Conservation (phyloP, 2,113 vertebrate species). For the Myrmecobius fasciatus region DNA sequence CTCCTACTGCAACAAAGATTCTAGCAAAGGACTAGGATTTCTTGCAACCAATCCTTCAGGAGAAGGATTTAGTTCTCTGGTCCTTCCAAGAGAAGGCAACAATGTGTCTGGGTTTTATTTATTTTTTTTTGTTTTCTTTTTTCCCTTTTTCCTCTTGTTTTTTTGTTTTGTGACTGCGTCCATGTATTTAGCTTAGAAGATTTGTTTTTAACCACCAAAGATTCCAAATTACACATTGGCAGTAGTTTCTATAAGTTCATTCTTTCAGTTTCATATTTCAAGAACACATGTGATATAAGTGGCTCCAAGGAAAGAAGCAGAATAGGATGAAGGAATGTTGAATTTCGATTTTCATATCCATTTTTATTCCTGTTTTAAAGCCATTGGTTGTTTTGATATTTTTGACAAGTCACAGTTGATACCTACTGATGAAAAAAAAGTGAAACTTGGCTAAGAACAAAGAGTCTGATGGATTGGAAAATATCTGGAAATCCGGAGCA, state of each 20-base stretch:
- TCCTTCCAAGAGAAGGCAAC: conserved; percentile 25
- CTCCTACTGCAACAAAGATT: neutral
- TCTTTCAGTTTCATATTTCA: conserved; percentile 60
- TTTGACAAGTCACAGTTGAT: conserved; percentile 71
- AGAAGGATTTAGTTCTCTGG: conserved; percentile 32
- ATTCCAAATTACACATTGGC: conserved; percentile 70
- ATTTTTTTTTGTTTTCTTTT: neutral
- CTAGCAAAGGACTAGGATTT: neutral
- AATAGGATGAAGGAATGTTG: conserved; percentile 27
- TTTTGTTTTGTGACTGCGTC: conserved; percentile 60
- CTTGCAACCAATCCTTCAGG: neutral
- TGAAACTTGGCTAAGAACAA: conserved; percentile 67
- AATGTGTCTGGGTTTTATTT: neutral
- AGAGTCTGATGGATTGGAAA: neutral
- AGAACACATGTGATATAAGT: conserved; percentile 59
- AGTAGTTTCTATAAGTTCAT: conserved; percentile 65
- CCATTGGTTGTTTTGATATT: conserved; percentile 79
- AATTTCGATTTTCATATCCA: conserved; percentile 73
- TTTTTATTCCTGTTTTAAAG: conserved; percentile 75
- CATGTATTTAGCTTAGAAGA: neutral
- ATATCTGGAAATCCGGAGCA: neutral
- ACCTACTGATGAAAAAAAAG: conserved; percentile 74
- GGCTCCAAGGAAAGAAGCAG: conserved; percentile 59
- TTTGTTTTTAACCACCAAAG: conserved; percentile 55
- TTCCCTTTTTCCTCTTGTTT: conserved; percentile 67